Conservation (phyloP, 1,140 invertebrate species). For the Euschistus heros region DNA sequence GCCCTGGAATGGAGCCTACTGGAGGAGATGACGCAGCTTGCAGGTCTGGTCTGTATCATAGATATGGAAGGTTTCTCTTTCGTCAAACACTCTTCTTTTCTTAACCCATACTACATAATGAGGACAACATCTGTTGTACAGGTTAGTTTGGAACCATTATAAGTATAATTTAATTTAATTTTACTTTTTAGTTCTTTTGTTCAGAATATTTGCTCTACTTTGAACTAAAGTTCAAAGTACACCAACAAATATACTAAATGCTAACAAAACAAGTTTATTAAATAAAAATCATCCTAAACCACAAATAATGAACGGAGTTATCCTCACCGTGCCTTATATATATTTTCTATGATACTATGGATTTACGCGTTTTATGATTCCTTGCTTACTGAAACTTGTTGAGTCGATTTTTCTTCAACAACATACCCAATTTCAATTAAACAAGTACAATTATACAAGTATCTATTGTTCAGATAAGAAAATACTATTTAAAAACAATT, state of each 20-base stretch:
- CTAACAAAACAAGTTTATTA: neutral
- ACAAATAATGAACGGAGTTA: too few species aligned
- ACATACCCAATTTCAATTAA: too few species aligned
- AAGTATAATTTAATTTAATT: neutral
- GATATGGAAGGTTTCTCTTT: conserved; percentile 38
- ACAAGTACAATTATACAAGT: too few species aligned
- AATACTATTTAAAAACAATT: too few species aligned
- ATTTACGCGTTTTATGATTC: too few species aligned
- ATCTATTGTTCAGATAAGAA: too few species aligned
- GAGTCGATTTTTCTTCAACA: too few species aligned
- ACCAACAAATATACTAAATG: neutral
- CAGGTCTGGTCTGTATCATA: conserved; percentile 36
- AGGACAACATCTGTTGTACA: conserved; percentile 37
- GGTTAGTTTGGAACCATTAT: conserved; percentile 17
- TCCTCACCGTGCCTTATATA: too few species aligned
- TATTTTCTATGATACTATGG: too few species aligned
- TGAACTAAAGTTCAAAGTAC: neutral
- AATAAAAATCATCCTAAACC: neutral
- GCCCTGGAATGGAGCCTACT: conserved; percentile 37
- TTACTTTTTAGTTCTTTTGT: neutral
- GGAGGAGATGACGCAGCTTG: conserved; percentile 37
- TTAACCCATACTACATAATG: conserved; percentile 38
- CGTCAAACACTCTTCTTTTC: conserved; percentile 37
- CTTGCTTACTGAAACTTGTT: too few species aligned
- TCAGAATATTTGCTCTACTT: neutral